A percentile compares a stretch with the other conserved stretches of the same genome.
Evolutionary conservation across 53 echinoderm and acorn worm genomes (phyloP).

Genomic region (Paelopatides confundens): DNA sequence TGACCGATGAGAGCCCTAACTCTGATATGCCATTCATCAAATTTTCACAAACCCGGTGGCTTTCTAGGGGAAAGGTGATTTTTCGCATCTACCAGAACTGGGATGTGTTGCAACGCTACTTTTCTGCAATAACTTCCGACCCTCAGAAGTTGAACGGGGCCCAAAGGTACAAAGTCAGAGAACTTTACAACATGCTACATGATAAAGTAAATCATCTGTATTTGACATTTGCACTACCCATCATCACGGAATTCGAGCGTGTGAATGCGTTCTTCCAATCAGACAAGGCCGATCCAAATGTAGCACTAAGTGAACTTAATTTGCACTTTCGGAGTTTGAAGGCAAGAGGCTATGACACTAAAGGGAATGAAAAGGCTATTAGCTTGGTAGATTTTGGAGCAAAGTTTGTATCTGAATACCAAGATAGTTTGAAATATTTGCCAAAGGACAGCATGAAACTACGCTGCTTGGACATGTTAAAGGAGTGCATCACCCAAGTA

Average conservation of each 20-base stretch:
- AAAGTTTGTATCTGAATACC: conserved; percentile 6
- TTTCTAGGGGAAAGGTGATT: conserved; percentile 11
- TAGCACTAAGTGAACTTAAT: background rate
- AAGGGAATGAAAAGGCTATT: background rate
- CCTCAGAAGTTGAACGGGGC: background rate
- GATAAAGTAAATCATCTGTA: conserved; percentile 27
- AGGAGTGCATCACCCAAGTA: conserved; percentile 7
- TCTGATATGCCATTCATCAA: conserved; percentile 17
- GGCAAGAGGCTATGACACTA: conserved; percentile 5
- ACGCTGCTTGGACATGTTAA: conserved; percentile 10
- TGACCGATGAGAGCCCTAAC: background rate
- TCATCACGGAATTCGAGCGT: conserved; percentile 33
- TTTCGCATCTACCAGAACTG: background rate
- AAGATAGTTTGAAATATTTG: background rate
- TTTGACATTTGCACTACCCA: background rate
- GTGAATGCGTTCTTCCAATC: conserved; percentile 41
- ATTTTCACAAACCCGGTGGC: background rate
- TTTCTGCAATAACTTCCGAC: background rate
- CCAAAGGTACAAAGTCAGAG: conserved; percentile 26
- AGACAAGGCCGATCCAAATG: conserved; percentile 13
- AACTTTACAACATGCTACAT: conserved; percentile 10
- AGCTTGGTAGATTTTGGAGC: conserved; percentile 15
- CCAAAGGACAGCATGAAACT: background rate
- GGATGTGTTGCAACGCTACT: background rate
- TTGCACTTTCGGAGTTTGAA: conserved; percentile 25